These are phyloP conservation scores for Panzeria rudis DNA, from an alignment of 2,888 invertebrate species.

Conservation along the genomic window DNA sequence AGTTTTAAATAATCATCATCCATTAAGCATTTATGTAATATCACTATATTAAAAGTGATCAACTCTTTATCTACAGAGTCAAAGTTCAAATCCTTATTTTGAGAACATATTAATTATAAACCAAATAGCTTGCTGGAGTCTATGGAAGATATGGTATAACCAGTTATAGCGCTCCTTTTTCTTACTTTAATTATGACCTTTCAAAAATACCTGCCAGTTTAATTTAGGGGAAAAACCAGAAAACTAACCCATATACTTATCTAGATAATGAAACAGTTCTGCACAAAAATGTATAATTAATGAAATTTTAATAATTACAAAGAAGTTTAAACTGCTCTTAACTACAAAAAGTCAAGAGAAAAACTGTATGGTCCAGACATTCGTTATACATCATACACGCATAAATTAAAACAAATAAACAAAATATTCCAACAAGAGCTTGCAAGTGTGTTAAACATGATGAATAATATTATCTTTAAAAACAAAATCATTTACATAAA, in stretches of 20 bases:
- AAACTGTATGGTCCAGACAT: conserved; percentile 30
- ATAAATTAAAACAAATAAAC: neutral
- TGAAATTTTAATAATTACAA: conserved; percentile 15
- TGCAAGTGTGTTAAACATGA: conserved; percentile 42
- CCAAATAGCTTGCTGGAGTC: too few species aligned
- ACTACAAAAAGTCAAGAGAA: neutral
- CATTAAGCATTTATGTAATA: too few species aligned
- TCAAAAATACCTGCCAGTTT: neutral
- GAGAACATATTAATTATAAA: too few species aligned
- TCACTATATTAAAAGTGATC: too few species aligned
- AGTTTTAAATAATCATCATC: too few species aligned
- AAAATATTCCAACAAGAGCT: neutral
- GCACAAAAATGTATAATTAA: conserved; percentile 22
- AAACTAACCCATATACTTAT: neutral
- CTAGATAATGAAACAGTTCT: neutral
- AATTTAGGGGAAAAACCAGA: neutral
- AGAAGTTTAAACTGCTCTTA: neutral
- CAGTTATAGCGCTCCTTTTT: neutral
- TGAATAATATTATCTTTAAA: conserved; percentile 44
- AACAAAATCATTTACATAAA: conserved; percentile 46
- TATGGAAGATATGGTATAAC: too few species aligned
- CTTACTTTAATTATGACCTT: neutral
- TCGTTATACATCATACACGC: neutral
- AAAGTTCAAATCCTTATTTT: neutral
- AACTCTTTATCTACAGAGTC: too few species aligned